Evolutionary conservation across 2,113 vertebrate genomes (phyloP).

Genomic region (Dasyprocta punctata): DNA sequence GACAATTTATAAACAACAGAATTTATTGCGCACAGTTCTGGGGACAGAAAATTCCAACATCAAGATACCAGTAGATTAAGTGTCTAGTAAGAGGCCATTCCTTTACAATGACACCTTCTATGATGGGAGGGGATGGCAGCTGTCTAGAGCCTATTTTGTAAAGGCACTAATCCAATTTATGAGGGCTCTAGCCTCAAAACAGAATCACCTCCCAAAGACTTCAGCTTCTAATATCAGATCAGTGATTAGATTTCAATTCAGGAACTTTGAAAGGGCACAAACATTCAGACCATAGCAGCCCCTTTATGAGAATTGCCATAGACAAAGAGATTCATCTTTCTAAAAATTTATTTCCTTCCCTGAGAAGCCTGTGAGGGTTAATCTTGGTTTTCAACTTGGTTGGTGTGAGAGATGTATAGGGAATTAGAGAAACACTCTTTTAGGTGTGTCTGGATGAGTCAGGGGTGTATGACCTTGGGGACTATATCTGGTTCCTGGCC

Average conservation of each 20-base stretch:
- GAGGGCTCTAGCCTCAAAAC: background rate
- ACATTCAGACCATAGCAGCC: background rate
- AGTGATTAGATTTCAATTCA: background rate
- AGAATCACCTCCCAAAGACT: background rate
- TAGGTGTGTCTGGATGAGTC: background rate
- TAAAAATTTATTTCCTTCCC: background rate
- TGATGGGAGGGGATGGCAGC: background rate
- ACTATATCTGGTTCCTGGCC: background rate
- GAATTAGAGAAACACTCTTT: background rate
- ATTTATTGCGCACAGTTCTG: background rate
- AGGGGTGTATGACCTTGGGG: background rate
- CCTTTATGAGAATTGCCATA: background rate
- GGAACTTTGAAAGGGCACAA: background rate
- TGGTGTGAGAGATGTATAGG: background rate
- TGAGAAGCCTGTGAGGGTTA: background rate
- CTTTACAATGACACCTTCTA: background rate
- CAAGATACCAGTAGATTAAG: background rate
- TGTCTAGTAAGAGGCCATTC: background rate
- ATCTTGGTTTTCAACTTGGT: background rate
- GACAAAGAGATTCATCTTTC: background rate
- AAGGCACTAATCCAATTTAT: background rate
- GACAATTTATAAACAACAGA: background rate
- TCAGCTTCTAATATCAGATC: background rate
- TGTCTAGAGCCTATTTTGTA: background rate
- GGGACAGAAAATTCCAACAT: background rate